Percentiles rank a stretch among this genome's conserved stretches.
Evolutionary conservation across 2,888 invertebrate genomes (phyloP).

Genomic region (Artemia sinica): DNA sequence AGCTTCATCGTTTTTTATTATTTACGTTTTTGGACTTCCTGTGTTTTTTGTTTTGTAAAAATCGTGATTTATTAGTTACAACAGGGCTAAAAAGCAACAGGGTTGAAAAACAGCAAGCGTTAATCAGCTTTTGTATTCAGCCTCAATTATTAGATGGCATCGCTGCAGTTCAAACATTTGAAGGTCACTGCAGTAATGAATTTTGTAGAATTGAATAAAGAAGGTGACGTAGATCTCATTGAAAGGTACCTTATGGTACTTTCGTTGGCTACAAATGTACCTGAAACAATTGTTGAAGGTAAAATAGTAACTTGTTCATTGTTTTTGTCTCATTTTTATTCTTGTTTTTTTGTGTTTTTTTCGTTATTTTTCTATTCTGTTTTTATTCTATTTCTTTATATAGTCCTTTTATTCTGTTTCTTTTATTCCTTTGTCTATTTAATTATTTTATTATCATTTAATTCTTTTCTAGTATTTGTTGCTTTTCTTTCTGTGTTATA

Average conservation of each 20-base stretch:
- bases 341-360: neutral
- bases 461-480: no score
- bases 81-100: no score
- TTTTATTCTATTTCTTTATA: no score
- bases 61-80: no score
- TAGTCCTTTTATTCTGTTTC: no score
- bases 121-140: constrained; percentile 26
- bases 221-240: constrained; percentile 38
- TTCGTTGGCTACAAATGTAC: constrained; percentile 48
- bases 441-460: no score
- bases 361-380: constrained; percentile 15
- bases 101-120: no score
- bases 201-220: constrained; percentile 41
- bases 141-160: constrained; percentile 49
- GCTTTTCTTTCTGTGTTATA: no score
- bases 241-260: constrained; percentile 58
- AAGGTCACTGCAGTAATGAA: constrained; percentile 50
- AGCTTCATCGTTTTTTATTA: no score
- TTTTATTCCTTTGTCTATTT: no score
- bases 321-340: neutral
- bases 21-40: no score
- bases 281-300: constrained; percentile 37
- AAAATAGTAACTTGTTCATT: constrained; percentile 16
- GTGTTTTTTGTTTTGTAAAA: no score
- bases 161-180: constrained; percentile 49